Base-by-base conservation (phyloP, 2,113 vertebrate species). In the Chamaea fasciata region DNA sequence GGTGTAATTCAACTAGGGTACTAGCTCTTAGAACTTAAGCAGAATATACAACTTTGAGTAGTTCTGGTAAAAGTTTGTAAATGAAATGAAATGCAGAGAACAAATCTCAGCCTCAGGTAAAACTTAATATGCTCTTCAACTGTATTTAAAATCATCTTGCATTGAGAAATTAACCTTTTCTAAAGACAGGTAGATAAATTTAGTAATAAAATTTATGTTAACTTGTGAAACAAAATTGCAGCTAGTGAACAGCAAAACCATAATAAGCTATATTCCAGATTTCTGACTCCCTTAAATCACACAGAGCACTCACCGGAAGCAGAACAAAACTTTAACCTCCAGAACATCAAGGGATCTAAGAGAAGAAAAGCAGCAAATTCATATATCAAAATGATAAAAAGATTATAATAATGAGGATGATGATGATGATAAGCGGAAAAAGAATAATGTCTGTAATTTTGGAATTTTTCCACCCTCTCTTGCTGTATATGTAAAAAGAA, bases 401-500 rank as follows among this genome's bases (percentile, higher is more conserved):
- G 62, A 79, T 92, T 91, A 90, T 86, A 83, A 95, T 95, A 47
- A 90, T 91, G 91, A 95, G 81, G 92, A 96, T 91, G 87, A 97
- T 97, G 90, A 92, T 88, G 90, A 92, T 88, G 93, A 97, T 92
- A 93, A 96, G 55, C 67, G 96, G 53, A 94, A 96, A 95, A 78
- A 17, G n/a, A 83, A 92, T 97, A 91, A 97, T 85, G 52, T 83
- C 86, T 96, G 79, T 46, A 91, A 82, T 89, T 96, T 84, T 95
- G 77, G 91, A 97, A 60, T 28, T 67, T 94, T 97, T 97, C 81
- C 83, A 96, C 52, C 39, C 13, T 70, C 42, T 93, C 52, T 93
- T 88, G 35, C 69, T 95, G 49, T 56, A 92, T 83, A n/a, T 87
- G 47, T 85, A 92, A 92, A 96, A 95, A 89, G 89, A 96, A 95